phyloP scores from a whole-genome alignment of 2,797 vertebrate species.

The Sebastes miniatus region DNA sequence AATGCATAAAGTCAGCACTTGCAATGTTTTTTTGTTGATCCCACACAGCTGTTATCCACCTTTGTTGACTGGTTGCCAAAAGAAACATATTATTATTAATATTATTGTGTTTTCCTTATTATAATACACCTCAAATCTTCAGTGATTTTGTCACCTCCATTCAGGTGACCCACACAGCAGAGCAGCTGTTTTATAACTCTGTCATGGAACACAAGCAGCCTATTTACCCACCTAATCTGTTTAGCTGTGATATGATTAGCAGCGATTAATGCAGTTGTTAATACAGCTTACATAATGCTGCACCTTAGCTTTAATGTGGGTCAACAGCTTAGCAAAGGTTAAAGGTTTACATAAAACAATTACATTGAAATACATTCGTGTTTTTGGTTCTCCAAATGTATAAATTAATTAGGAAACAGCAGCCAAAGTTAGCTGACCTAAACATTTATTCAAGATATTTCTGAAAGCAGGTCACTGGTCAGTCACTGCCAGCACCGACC shows the following conservation, averaged over 20 bases:
- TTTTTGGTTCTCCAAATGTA: not conserved
- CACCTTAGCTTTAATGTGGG: conserved; percentile 38
- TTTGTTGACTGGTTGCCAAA: not conserved
- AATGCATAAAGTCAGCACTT: conserved; percentile 29
- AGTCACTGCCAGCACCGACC: not conserved
- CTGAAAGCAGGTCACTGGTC: not conserved
- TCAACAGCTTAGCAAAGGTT: conserved; percentile 26
- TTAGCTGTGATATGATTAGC: conserved; percentile 62
- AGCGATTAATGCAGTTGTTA: conserved; percentile 28
- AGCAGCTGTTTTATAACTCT: conserved; percentile 31
- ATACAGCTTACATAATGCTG: conserved; percentile 52
- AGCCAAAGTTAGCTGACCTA: not conserved
- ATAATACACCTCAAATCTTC: not conserved
- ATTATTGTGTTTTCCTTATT: not conserved
- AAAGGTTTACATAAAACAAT: not conserved
- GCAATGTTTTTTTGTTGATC: not conserved
- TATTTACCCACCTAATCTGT: conserved; percentile 51
- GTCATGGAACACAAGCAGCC: not conserved
- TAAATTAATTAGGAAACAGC: not conserved
- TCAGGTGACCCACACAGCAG: not conserved
- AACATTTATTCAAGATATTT: not conserved
- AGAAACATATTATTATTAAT: not conserved
- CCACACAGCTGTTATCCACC: not conserved
- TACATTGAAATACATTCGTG: not conserved
- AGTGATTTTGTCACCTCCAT: not conserved